phyloP scores from a whole-genome alignment of 2,888 invertebrate genomes.

The Temnothorax rugatulus region DNA sequence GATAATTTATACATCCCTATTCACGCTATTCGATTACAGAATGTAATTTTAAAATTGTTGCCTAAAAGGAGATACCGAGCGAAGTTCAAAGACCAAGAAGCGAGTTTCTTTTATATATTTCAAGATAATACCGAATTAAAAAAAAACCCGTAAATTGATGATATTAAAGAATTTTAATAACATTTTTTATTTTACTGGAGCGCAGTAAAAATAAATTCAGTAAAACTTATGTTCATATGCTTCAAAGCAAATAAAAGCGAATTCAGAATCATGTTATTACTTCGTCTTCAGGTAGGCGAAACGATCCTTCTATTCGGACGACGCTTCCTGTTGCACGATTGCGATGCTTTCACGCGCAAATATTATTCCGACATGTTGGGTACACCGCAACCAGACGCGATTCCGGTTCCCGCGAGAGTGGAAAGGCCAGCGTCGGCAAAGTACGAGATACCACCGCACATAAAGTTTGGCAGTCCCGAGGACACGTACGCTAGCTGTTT shows the following conservation, averaged over 20 bases:
- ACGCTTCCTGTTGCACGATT: constrained; percentile 92
- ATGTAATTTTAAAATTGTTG: neutral
- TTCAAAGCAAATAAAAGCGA: neutral
- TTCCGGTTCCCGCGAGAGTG: constrained; percentile 65
- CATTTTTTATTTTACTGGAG: neutral
- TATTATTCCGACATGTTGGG: constrained; percentile 90
- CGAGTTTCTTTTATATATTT: neutral
- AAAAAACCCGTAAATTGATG: neutral
- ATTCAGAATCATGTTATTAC: neutral
- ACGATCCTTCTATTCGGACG: constrained; percentile 91
- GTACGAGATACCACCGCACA: constrained; percentile 88
- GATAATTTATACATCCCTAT: neutral
- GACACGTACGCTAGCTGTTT: constrained; percentile 92
- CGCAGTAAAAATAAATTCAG: neutral
- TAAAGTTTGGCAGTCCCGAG: constrained; percentile 92
- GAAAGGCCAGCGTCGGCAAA: constrained; percentile 15
- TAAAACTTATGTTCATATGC: neutral
- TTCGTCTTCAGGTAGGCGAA: constrained; percentile 88
- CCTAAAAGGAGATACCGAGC: neutral
- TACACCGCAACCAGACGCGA: constrained; percentile 86
- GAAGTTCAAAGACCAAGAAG: neutral
- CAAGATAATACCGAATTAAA: neutral
- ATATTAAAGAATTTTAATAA: neutral
- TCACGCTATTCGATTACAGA: neutral
- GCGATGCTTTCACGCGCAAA: constrained; percentile 92